A percentile compares a stretch with the other conserved stretches of the same genome.
Conservation (phyloP, 2,113 vertebrate genomes). For the Dissostichus mawsoni region DNA sequence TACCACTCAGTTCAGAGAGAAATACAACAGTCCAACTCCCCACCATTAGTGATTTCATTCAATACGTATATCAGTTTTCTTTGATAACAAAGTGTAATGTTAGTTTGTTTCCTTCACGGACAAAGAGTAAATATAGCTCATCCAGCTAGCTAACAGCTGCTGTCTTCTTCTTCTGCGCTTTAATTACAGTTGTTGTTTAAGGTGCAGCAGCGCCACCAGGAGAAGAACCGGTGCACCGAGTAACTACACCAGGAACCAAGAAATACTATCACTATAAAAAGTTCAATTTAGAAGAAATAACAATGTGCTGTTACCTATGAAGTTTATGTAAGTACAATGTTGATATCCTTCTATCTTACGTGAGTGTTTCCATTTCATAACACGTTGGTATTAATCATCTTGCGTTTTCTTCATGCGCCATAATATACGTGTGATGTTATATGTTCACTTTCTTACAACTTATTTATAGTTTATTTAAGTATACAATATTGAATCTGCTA, state of each 20-base stretch:
- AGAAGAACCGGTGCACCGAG: neutral
- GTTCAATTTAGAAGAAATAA: neutral
- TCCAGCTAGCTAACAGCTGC: conserved; percentile 30
- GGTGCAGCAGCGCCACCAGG: neutral
- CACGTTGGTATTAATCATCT: too few relatives aligned
- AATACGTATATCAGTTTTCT: neutral
- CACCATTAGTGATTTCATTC: conserved; percentile 42
- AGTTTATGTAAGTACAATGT: neutral
- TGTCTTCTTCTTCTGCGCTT: conserved; percentile 13
- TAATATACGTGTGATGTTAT: too few relatives aligned
- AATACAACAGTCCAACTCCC: neutral
- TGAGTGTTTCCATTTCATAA: neutral
- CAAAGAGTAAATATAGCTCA: conserved; percentile 16
- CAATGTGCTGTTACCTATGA: neutral
- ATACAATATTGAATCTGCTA: too few relatives aligned
- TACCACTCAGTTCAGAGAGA: conserved; percentile 52
- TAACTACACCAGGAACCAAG: neutral
- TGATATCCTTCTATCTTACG: neutral
- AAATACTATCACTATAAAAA: neutral
- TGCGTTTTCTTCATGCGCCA: too few relatives aligned
- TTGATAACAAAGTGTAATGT: neutral
- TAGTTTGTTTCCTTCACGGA: neutral
- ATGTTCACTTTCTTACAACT: too few relatives aligned
- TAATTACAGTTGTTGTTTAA: neutral
- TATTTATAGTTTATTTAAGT: too few relatives aligned